Evolutionary conservation across 2,888 invertebrate genomes (phyloP).

Genomic region (Aromia moschata): DNA sequence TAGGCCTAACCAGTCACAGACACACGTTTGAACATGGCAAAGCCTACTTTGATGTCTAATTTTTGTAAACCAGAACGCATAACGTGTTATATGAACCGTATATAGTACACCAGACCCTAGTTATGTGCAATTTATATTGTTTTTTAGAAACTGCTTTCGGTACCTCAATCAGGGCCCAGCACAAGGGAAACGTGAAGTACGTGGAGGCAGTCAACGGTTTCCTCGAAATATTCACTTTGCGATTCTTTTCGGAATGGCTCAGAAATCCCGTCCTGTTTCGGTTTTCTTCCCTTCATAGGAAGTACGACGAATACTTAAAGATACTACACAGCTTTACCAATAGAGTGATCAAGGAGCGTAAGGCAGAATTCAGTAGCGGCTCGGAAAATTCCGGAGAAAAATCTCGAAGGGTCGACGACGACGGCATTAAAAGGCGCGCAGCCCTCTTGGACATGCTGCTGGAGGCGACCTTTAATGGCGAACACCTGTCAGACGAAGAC

Average conservation of each 20-base stretch:
- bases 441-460: constrained; percentile 58
- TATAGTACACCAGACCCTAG: too few relatives aligned
- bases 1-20: too few relatives aligned
- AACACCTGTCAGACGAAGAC: constrained; percentile 62
- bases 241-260: constrained; percentile 50
- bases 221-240: constrained; percentile 46
- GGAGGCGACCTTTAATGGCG: constrained; percentile 62
- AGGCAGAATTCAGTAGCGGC: constrained; percentile 44
- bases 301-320: constrained; percentile 63
- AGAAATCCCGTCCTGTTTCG: constrained; percentile 45
- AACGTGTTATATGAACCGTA: too few relatives aligned
- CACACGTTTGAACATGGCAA: too few relatives aligned
- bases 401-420: constrained; percentile 29
- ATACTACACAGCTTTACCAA: constrained; percentile 68
- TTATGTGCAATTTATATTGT: too few relatives aligned
- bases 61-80: too few relatives aligned
- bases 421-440: constrained; percentile 44
- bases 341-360: constrained; percentile 66
- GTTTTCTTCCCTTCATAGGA: constrained; percentile 42
- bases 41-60: too few relatives aligned
- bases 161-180: constrained; percentile 61
- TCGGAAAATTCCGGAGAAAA: constrained; percentile 27
- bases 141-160: constrained; percentile 70
- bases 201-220: constrained; percentile 59
- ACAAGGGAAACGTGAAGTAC: constrained; percentile 61